Evolutionary conservation across 2,888 invertebrate genomes (phyloP), one percentile per base, ranked within the genome.

Genomic region (Geotrupes spiniger): DNA sequence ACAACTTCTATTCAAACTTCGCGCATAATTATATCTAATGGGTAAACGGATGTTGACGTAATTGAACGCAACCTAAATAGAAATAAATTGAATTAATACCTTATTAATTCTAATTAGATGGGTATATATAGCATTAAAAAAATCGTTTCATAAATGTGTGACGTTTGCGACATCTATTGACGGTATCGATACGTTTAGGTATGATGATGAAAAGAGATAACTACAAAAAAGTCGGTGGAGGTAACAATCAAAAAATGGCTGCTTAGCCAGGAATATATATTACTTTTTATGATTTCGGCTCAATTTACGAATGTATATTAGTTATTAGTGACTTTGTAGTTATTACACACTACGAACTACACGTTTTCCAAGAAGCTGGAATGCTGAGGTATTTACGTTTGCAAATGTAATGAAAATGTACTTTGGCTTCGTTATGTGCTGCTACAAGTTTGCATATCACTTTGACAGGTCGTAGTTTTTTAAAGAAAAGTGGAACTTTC

Each of bases 181-280:
- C 6, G 3, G 6, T 4, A 21, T 4, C 4, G 6, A 21, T 21
- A 21, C 3, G 21, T 21, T 21, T 3, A 21, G 21, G 21, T 4
- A 21, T 21, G n/a, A n/a, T n/a, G 4, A 6, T 21, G 3, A 21
- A 44, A 38, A 44, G 44, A 44, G 44, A 44, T 29, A 44, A 38
- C 37, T 16, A 44, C 28, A 44, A 27, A 37, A 36, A 36, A 38
- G 14, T 16, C 40, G 21, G 12, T 15, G 38, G 12, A 15, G 21
- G 6, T 4, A 3, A 21, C 6, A 21, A 21, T 33, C 27, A 27
- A 53, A 68, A 66, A 64, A 68, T 68, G 68, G 68, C 68, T 63
- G 64, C 64, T 58, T 61, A 56, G 58, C 58, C 59, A 52, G 57
- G 59, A 58, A 64, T 63, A 64, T 64, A 64, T 63, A 64, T 62